Percentiles rank a stretch among this genome's conserved stretches.
Conservation (phyloP, 2,888 invertebrate species). For the Podabrus alpinus region DNA sequence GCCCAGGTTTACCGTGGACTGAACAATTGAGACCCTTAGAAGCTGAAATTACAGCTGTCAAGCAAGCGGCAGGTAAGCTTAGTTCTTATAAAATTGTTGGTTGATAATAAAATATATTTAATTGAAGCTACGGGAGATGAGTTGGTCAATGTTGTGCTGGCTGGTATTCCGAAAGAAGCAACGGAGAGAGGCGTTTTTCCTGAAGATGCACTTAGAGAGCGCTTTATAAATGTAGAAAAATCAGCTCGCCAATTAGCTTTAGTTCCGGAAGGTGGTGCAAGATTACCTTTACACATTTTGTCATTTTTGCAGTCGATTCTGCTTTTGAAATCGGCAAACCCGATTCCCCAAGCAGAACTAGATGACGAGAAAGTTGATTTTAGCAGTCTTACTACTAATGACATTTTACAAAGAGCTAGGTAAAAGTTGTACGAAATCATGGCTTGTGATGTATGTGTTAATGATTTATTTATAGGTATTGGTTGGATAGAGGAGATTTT, state of each 20-base stretch:
- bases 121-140: slow-evolving; percentile 71
- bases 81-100: neutral
- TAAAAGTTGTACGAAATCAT: slow-evolving; percentile 48
- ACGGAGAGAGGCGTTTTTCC: slow-evolving; percentile 83
- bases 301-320: slow-evolving; percentile 91
- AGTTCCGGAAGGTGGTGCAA: slow-evolving; percentile 87
- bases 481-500: slow-evolving; percentile 86
- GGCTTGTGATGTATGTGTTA: neutral
- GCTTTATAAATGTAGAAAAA: slow-evolving; percentile 81
- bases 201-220: slow-evolving; percentile 81
- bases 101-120: neutral
- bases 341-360: slow-evolving; percentile 74
- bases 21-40: slow-evolving; percentile 65
- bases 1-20: slow-evolving; percentile 61
- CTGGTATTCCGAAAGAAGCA: slow-evolving; percentile 78
- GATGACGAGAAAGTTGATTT: slow-evolving; percentile 75
- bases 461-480: slow-evolving; percentile 64
- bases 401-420: slow-evolving; percentile 88
- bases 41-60: slow-evolving; percentile 73
- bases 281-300: slow-evolving; percentile 78
- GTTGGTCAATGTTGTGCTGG: slow-evolving; percentile 76
- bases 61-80: slow-evolving; percentile 72
- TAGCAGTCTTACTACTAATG: slow-evolving; percentile 78
- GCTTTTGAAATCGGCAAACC: slow-evolving; percentile 68
- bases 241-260: slow-evolving; percentile 84